Evolutionary conservation across 2,113 vertebrate species (phyloP).

Genomic region (Paratilapia polleni): DNA sequence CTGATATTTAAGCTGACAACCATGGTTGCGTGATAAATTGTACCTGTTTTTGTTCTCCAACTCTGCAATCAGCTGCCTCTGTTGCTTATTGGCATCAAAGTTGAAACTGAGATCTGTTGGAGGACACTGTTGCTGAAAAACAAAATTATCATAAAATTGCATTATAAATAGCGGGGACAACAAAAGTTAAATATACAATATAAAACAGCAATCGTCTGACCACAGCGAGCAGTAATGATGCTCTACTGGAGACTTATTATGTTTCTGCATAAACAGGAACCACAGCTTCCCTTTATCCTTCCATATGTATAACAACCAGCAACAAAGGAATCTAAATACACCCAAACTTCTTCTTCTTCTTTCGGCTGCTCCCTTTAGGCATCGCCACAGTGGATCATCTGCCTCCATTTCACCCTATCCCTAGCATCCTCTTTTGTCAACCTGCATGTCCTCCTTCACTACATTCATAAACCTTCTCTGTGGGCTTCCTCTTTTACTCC

Average conservation of each 20-base stretch:
- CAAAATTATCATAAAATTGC: conserved; percentile 37
- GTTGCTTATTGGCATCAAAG: conserved; percentile 95
- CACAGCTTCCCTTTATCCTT: not conserved
- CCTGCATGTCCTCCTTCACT: too few relatives aligned
- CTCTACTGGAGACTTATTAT: conserved; percentile 26
- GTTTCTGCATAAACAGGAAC: conserved; percentile 15
- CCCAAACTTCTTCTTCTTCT: too few relatives aligned
- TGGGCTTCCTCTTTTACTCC: too few relatives aligned
- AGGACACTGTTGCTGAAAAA: conserved; percentile 86
- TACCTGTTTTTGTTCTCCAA: conserved; percentile 98
- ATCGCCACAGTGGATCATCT: too few relatives aligned
- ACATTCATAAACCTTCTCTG: too few relatives aligned
- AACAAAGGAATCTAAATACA: not conserved
- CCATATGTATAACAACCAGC: not conserved
- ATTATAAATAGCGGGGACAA: conserved; percentile 4
- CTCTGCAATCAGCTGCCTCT: conserved; percentile 95
- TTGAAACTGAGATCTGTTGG: conserved; percentile 89
- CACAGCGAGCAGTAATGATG: conserved; percentile 13
- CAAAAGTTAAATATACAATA: conserved; percentile 14
- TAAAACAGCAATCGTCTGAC: conserved; percentile 16
- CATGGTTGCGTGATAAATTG: accelerated
- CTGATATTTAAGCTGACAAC: too few relatives aligned
- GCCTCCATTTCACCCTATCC: too few relatives aligned
- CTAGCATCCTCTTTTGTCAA: too few relatives aligned
- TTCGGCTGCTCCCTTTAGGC: too few relatives aligned